These are phyloP conservation scores for Heliothis peltigera DNA, from an alignment of 2,888 invertebrate species.

Conservation along the genomic window DNA sequence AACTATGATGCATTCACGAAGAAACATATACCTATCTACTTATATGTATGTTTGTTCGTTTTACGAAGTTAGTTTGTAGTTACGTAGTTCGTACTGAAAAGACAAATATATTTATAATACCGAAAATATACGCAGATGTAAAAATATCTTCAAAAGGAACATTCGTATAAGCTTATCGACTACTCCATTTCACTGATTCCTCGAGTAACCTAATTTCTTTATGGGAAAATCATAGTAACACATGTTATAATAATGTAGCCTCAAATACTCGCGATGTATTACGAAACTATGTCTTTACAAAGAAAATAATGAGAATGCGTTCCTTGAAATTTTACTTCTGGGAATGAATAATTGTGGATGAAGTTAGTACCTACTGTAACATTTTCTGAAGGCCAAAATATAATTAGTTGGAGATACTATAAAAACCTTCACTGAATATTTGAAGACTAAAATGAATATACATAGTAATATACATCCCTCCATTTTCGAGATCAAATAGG, in stretches of 20 bases:
- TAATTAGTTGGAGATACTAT: no score
- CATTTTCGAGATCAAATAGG: no score
- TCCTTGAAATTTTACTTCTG: neutral
- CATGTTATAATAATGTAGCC: conserved; percentile 13
- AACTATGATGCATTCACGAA: no score
- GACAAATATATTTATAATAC: conserved; percentile 37
- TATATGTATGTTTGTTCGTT: no score
- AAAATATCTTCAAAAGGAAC: conserved; percentile 61
- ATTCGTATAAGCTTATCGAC: conserved; percentile 59
- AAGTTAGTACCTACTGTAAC: neutral
- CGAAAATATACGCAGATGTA: conserved; percentile 41
- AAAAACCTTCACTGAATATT: no score
- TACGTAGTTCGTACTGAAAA: no score
- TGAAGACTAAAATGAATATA: no score
- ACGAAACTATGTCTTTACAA: conserved; percentile 3
- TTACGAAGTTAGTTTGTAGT: no score
- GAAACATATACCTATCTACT: no score
- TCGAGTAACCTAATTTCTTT: conserved; percentile 59
- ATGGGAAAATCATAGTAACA: conserved; percentile 48
- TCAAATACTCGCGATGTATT: conserved; percentile 12
- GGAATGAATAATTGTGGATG: neutral
- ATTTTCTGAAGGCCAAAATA: no score
- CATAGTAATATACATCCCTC: no score
- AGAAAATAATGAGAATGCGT: conserved; percentile 3
- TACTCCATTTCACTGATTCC: conserved; percentile 52